A percentile compares a stretch with the other conserved stretches of the same genome.
These are phyloP conservation scores for Channa maculata DNA, from an alignment of 2,113 vertebrate genomes.

Conservation along the genomic window DNA sequence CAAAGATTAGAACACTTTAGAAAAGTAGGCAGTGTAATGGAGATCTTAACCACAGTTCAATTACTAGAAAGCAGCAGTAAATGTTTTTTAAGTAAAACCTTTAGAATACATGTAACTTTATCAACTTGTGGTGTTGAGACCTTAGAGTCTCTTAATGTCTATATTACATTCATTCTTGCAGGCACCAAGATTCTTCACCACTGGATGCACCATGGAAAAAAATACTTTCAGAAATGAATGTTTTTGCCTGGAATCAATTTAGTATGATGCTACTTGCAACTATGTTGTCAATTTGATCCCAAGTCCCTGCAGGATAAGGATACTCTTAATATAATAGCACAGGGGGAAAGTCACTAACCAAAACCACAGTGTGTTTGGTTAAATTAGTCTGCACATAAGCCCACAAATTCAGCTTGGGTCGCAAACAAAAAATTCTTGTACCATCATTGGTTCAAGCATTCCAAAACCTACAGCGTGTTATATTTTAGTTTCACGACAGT, in stretches of 20 bases:
- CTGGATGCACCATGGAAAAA: constrained; percentile 40
- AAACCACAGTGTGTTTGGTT: constrained; percentile 34
- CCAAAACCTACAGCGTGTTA: neutral
- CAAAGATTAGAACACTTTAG: constrained; percentile 11
- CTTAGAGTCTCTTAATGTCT: constrained; percentile 47
- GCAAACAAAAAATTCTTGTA: neutral
- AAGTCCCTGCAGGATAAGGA: constrained; percentile 33
- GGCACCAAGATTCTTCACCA: constrained; percentile 54
- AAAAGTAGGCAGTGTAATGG: constrained; percentile 18
- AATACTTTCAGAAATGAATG: constrained; percentile 26
- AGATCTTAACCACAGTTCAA: constrained; percentile 48
- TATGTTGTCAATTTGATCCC: constrained; percentile 49
- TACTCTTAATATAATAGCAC: constrained; percentile 21
- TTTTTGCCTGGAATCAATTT: constrained; percentile 54
- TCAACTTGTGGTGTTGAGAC: constrained; percentile 39
- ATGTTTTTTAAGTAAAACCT: constrained; percentile 44
- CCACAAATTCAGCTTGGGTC: constrained; percentile 18
- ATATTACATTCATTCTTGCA: constrained; percentile 46
- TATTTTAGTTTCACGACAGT: neutral
- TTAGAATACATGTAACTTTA: constrained; percentile 11
- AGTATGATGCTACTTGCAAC: constrained; percentile 27
- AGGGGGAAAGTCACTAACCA: neutral
- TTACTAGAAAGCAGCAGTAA: constrained; percentile 39
- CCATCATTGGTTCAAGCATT: neutral
- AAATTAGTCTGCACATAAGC: constrained; percentile 22